Conservation (phyloP, 2,113 vertebrate genomes). For the Brachyistius frenatus region DNA sequence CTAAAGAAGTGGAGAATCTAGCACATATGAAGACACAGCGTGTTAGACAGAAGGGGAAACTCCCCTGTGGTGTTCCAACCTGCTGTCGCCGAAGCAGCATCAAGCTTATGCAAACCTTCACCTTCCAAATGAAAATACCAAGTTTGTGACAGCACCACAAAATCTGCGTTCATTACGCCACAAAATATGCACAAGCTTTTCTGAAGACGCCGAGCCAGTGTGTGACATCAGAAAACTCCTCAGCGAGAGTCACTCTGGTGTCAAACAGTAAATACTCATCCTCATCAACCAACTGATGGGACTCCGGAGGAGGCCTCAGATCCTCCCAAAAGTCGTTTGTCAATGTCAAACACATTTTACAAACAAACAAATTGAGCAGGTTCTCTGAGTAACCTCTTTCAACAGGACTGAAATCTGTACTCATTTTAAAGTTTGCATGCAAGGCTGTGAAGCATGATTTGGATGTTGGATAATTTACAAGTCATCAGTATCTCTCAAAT, state of each 20-base stretch:
- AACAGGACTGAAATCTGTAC: background rate
- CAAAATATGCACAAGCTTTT: constrained; percentile 5
- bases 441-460: background rate
- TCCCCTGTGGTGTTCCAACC: no score
- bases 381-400: constrained; percentile 17
- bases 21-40: constrained; percentile 3
- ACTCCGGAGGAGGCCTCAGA: constrained; percentile 21
- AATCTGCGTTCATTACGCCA: constrained; percentile 5
- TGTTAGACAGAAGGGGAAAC: no score
- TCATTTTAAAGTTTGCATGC: constrained; percentile 1
- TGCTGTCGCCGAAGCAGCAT: no score
- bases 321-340: constrained; percentile 7
- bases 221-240: constrained; percentile 19
- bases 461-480: constrained; percentile 9
- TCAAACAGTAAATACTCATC: constrained; percentile 34
- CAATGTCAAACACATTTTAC: constrained; percentile 13
- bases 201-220: constrained; percentile 20
- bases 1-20: background rate
- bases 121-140: background rate
- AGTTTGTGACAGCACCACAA: constrained; percentile 15
- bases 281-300: constrained; percentile 24
- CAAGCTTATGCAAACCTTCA: no score
- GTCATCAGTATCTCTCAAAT: background rate
- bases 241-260: constrained; percentile 18
- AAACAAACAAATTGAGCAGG: constrained; percentile 27